phyloP scores from a whole-genome alignment of 2,888 invertebrate genomes.

The Tetragonisca angustula region DNA sequence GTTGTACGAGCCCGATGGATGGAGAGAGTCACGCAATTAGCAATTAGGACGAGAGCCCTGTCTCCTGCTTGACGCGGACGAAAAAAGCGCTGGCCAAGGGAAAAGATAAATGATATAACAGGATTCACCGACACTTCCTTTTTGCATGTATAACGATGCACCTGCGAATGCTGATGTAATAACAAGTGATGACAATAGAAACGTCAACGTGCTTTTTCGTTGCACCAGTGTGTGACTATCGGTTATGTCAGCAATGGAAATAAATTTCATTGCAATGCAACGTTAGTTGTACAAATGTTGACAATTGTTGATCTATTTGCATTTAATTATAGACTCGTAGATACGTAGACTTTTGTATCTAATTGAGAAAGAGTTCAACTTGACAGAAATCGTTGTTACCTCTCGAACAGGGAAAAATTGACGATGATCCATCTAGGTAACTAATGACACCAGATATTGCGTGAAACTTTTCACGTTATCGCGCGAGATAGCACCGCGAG shows the following conservation, averaged over 20 bases:
- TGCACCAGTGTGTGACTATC: no score
- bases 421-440: background rate
- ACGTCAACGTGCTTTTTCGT: background rate
- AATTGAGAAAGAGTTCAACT: no score
- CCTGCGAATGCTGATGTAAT: background rate
- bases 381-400: no score
- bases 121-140: conserved; percentile 8
- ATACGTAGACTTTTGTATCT: no score
- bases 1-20: background rate
- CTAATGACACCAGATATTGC: no score
- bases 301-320: background rate
- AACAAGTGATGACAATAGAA: background rate
- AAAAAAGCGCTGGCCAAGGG: background rate
- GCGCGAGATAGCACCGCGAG: background rate
- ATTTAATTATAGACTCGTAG: background rate
- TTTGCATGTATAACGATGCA: background rate
- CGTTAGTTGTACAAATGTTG: background rate
- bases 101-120: conserved; percentile 16
- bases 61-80: conserved; percentile 14
- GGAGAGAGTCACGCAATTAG: conserved; percentile 17
- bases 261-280: background rate
- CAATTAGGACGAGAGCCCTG: conserved; percentile 13
- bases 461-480: background rate
- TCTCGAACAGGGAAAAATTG: no score
- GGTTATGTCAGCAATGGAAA: background rate